Evolutionary conservation across 1,140 invertebrate species (phyloP), one percentile per base, ranked within the genome.

Genomic region (Agrypnia vestita): DNA sequence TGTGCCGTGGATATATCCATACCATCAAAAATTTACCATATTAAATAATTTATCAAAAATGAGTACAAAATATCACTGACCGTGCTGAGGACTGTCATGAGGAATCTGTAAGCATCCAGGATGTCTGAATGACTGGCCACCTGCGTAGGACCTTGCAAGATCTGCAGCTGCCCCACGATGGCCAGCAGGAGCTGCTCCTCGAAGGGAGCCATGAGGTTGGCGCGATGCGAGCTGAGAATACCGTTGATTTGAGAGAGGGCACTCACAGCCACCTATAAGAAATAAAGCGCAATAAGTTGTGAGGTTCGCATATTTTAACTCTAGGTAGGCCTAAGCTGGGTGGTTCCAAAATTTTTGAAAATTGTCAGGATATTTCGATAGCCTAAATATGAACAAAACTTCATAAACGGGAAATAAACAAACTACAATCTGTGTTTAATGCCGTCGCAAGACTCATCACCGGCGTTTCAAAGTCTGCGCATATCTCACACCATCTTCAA

Each of bases 161-260:
- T 89, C 76, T 93, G 92, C 76, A 96, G 89, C 86, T 97, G 95
- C 85, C 94, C 90, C 69, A 93, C 92, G 76, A 94, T 90, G 0
- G 93, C 92, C 64, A 91, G 85, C 55, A 96, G 89, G 15, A 97
- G 91, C 84, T 95, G 94, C 85, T 96, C 93, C 84, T 96, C 93
- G 85, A 94, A 91, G 13, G 93, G 91, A 25, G 92, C 88, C 76
- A 96, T 90, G 15, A 95, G 89, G 85, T 94, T 93, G 84, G 95
- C 94, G 56, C 94, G 92, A 62, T 93, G 90, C 0, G 91, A 91
- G 84, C 89, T 88, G 10, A 93, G 85, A 75, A 91, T 89, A 64
- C 88, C 87, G 73, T 93, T 91, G 82, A 95, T 92, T 82, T 93
- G 92, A 6, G 92, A 91, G 79, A 95, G 88, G 17, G 94, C 93